Conservation (phyloP, 2,888 invertebrate species). For the Andrena haemorrhoa region DNA sequence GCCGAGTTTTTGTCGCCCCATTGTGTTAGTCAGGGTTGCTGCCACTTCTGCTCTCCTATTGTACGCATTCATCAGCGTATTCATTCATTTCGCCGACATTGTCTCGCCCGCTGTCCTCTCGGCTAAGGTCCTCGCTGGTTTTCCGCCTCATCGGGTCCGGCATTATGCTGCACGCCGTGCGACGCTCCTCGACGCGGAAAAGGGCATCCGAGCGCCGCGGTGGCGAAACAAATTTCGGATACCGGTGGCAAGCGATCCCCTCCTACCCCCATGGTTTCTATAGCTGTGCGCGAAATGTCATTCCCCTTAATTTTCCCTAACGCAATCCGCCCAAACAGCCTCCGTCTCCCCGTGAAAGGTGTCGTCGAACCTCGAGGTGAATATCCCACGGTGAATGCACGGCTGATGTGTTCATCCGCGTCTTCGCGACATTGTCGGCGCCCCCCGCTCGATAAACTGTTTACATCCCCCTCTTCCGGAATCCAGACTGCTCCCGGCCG, state of each 20-base stretch:
- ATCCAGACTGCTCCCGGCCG: conserved; percentile 52
- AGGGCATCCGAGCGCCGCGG: conserved; percentile 10
- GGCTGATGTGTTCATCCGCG: not conserved
- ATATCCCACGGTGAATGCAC: not conserved
- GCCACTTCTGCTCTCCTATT: conserved; percentile 79
- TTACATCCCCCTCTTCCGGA: conserved; percentile 63
- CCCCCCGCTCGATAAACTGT: conserved; percentile 63
- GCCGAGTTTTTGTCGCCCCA: conserved; percentile 80
- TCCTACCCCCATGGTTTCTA: no score
- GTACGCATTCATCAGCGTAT: conserved; percentile 84
- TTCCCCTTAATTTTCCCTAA: not conserved
- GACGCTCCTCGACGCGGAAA: conserved; percentile 40
- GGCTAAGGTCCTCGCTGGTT: conserved; percentile 76
- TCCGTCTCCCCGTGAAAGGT: no score
- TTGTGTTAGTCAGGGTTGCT: conserved; percentile 76
- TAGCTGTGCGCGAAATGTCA: no score
- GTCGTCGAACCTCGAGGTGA: no score
- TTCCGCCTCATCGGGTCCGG: conserved; percentile 64
- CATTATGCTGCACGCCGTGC: conserved; percentile 73
- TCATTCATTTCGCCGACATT: conserved; percentile 83
- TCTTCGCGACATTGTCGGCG: conserved; percentile 53
- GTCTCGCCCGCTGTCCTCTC: conserved; percentile 80
- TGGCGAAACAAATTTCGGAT: conserved; percentile 45
- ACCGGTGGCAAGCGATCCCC: not conserved
- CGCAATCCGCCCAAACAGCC: not conserved